Evolutionary conservation across 2,888 invertebrate genomes (phyloP).

Genomic region (Lomographa bimaculata): DNA sequence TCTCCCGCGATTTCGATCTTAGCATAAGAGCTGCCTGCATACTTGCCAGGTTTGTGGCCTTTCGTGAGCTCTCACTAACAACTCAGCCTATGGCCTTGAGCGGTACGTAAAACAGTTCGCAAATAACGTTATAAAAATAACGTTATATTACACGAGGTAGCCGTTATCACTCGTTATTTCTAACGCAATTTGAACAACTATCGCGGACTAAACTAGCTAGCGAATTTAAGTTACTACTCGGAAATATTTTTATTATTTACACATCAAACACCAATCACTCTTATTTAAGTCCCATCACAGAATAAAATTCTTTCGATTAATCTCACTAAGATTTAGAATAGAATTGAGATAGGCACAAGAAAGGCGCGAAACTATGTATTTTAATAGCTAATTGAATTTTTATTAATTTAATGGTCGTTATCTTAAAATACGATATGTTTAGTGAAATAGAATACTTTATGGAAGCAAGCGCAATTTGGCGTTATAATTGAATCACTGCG

Average conservation of each 20-base stretch:
- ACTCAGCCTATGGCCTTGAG: conserved; percentile 48
- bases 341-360: conserved; percentile 75
- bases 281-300: conserved; percentile 69
- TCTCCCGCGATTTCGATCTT: conserved; percentile 94
- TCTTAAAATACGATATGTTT: conserved; percentile 76
- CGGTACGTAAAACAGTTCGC: conserved; percentile 19
- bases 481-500: conserved; percentile 45
- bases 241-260: conserved; percentile 50
- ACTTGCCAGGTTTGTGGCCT: conserved; percentile 85
- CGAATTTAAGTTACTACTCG: conserved; percentile 38
- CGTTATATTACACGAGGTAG: conserved; percentile 20
- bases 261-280: conserved; percentile 60
- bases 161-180: conserved; percentile 32
- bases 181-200: conserved; percentile 35
- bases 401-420: conserved; percentile 56
- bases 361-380: conserved; percentile 71
- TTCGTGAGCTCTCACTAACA: conserved; percentile 48
- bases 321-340: conserved; percentile 71
- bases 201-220: conserved; percentile 53
- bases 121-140: conserved; percentile 22
- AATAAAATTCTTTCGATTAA: conserved; percentile 55
- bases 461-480: conserved; percentile 83
- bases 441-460: conserved; percentile 68
- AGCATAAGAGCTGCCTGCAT: conserved; percentile 97
- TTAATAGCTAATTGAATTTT: conserved; percentile 60